Base-by-base conservation (phyloP, 2,797 vertebrate species). In the Lacerta bilineata region DNA sequence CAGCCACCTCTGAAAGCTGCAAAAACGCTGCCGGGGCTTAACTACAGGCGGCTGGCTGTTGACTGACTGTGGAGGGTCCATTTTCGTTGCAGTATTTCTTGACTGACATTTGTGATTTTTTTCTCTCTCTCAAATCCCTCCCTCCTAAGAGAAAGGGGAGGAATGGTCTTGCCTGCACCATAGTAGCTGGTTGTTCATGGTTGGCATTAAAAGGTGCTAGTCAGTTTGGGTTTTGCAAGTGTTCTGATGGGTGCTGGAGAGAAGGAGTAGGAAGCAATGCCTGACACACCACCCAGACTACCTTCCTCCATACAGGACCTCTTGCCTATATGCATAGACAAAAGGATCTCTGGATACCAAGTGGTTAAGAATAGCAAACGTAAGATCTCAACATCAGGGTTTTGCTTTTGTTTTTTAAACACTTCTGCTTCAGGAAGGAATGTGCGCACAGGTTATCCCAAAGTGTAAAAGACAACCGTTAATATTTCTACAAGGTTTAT, bases 11-110 rank as follows among this genome's bases (percentile, higher is more conserved):
- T 69, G 50, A 89, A 39, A 43, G 78, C 82, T n/a, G 55, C 4
- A 55, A 71, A 68, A 55, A 5, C 41, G 7, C n/a, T 55, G 59
- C 74, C 36, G 0, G 84, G 86, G 89, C 90, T 80, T 29, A 89
- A 1, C 87, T 75, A 74, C 93, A 46, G 86, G 80, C 83, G 59
- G 10, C 0, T 61, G 71, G 71, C 59, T 79, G 46, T n/a, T 43
- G 83, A 50, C 43, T 81, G 84, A 33, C 71, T 90, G 92, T 80
- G 90, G 87, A 90, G 94, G 95, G 93, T 96, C 95, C 96, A 94
- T 96, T 93, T 95, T 95, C 95, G 92, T 90, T 88, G 95, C 95
- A 91, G 95, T 93, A 91, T 94, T 94, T 86, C 91, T 80, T 93
- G 96, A 95, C 72, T 93, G 96, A 93, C 95, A 92, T 39, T 75